Conservation (phyloP, 2,888 invertebrate genomes). For the Polydesmus complanatus region DNA sequence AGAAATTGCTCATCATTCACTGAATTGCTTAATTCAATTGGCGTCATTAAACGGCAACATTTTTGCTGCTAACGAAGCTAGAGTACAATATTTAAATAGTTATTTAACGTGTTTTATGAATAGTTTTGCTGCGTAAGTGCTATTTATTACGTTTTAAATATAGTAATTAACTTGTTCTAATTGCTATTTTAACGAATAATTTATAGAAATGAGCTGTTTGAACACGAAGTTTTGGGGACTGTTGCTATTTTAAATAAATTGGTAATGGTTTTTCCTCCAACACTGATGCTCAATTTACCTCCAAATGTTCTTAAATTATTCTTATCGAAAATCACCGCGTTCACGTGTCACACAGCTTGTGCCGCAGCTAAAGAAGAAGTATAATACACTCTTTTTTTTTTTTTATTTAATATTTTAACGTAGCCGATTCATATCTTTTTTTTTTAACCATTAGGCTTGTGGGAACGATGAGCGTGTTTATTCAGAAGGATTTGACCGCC, state of each 20-base stretch:
- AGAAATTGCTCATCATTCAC: constrained; percentile 55
- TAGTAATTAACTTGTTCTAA: not conserved
- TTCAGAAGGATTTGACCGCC: constrained; percentile 52
- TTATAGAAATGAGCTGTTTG: constrained; percentile 44
- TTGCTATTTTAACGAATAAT: not conserved
- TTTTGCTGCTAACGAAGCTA: constrained; percentile 37
- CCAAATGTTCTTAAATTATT: constrained; percentile 40
- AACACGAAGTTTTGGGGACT: constrained; percentile 52
- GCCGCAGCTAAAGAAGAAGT: constrained; percentile 50
- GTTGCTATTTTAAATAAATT: constrained; percentile 51
- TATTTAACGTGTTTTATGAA: constrained; percentile 48
- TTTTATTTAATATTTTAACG: not conserved
- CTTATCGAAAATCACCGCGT: constrained; percentile 44
- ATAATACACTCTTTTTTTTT: constrained; percentile 32
- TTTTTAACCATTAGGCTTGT: no score
- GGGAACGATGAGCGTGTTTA: constrained; percentile 38
- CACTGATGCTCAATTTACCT: constrained; percentile 37
- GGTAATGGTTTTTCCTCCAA: constrained; percentile 42
- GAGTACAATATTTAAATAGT: constrained; percentile 42
- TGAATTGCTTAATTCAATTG: constrained; percentile 69
- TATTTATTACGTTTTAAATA: not conserved
- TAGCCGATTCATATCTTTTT: no score
- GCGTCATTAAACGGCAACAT: constrained; percentile 51
- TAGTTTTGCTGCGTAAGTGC: constrained; percentile 41
- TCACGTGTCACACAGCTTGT: constrained; percentile 50